Conservation (phyloP, 2,888 invertebrate species). For the Axea sp. region DNA sequence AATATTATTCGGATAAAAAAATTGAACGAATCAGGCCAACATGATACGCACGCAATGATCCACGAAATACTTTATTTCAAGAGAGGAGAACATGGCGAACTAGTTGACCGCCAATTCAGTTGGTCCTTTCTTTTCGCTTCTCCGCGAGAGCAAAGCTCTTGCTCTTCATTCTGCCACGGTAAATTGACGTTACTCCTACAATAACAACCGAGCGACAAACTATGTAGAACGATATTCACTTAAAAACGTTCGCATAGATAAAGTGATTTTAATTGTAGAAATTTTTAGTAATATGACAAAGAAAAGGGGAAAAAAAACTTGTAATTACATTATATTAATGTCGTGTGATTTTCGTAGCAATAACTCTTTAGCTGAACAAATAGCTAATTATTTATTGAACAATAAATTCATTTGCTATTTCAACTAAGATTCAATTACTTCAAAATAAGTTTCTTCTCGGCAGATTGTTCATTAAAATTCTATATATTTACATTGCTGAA, state of each 20-base stretch:
- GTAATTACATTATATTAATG: too few species aligned
- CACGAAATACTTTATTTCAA: constrained; percentile 47
- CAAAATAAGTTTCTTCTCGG: too few species aligned
- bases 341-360: too few species aligned
- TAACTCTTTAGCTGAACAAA: too few species aligned
- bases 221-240: constrained; percentile 54
- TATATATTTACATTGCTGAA: too few species aligned
- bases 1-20: constrained; percentile 1
- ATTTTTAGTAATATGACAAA: too few species aligned
- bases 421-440: too few species aligned
- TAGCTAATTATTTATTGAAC: too few species aligned
- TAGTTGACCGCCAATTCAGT: constrained; percentile 19
- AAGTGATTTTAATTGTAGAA: too few species aligned
- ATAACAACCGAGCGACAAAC: constrained; percentile 56
- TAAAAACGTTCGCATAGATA: background rate
- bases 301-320: too few species aligned
- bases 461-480: too few species aligned
- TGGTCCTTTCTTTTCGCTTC: constrained; percentile 37
- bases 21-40: constrained; percentile 4
- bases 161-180: constrained; percentile 57
- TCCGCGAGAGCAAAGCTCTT: constrained; percentile 42
- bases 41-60: background rate
- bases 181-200: constrained; percentile 50
- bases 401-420: too few species aligned
- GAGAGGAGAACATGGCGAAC: constrained; percentile 18